Evolutionary conservation across 37 sponge, comb jelly and placozoan species (phyloP), one percentile per base, ranked within the genome.

Genomic region (Haliclona indistincta): DNA sequence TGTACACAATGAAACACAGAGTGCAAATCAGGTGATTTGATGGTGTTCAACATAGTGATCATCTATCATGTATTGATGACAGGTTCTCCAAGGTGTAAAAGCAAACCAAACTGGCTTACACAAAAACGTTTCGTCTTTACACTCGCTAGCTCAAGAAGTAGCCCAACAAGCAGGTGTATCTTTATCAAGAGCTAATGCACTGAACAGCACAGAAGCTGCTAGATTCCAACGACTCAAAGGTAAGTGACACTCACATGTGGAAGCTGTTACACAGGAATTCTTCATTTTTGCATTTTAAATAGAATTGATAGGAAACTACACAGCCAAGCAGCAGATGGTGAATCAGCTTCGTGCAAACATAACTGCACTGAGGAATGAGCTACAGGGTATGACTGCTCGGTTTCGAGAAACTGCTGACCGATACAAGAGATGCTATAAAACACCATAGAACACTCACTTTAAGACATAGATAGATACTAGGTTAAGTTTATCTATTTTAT

Each of bases 351-450:
- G 54, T 26, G 32, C 17, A 0, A 4, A n/a, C 15, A 62, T 43
- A 20, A 20, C 0, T 8, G 10, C 15, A 33, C 37, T 76, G 2
- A 36, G 25, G 28, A 51, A 26, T 40, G 76, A 83, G 64, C 42
- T 76, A 17, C 23, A 68, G 38, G 49, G 1, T 34, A 75, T 75
- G 47, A 83, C 76, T 0, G 54, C 42, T 23, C 33, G 61, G 20
- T 68, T 83, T 51, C 67, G 13, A n/a, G 44, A 67, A 43, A 62
- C 76, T 68, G 56, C 76, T 28, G 47, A 69, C 19, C 32, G 61
- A 36, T 60, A 75, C 20, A 79, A 68, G 22, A 43, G 43, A 60
- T 83, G 84, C 62, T 83, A 83, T 53, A 67, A 70, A 41, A 83
- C 84, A 2, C 84, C 84, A n/a, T 83, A 68, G 45, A 58, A n/a